Evolutionary conservation across 2,888 invertebrate species (phyloP), one percentile per base, ranked within the genome.

Genomic region (Bibio marci): DNA sequence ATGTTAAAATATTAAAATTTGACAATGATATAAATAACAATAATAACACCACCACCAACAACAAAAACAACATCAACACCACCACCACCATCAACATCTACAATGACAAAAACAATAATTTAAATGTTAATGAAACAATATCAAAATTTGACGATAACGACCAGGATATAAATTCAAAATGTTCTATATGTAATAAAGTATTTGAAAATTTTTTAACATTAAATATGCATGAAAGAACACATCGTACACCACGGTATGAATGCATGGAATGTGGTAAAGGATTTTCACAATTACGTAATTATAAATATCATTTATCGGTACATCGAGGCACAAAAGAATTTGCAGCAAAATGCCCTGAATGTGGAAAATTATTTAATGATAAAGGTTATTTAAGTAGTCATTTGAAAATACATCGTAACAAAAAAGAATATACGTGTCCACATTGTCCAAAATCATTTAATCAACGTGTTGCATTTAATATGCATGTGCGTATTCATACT

Each of bases 391-490:
- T 85, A 10, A 82, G 82, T 59, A 82, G 81, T 46, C 85, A 85
- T 55, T 76, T 85, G 76, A 85, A 85, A 62, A 85, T 85, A 47
- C 85, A 85, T 59, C 71, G 77, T 45, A 82, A 83, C 54, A 71
- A 74, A 44, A 83, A 81, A 54, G 82, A 83, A 55, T 83, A 85
- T 58, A 79, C 75, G 35, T 85, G 85, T 52, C 70, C 76, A 18
- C 72, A 76, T 48, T 86, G 85, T 51, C 81, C 81, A 2, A 85
- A 85, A 57, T 74, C 82, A 15, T 86, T 86, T 56, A 85, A 85
- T 57, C 85, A 85, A 56, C 70, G 85, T 26, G 85, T 86, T 5
- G 85, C 85, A 8, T 86, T 83, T 61, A 85, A 85, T 52, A 85
- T 85, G 85, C 85, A 86, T 54, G 73, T 81, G 2, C 65, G 83